phyloP scores from a whole-genome alignment of 2,888 invertebrate species.

The Salticus scenicus region DNA sequence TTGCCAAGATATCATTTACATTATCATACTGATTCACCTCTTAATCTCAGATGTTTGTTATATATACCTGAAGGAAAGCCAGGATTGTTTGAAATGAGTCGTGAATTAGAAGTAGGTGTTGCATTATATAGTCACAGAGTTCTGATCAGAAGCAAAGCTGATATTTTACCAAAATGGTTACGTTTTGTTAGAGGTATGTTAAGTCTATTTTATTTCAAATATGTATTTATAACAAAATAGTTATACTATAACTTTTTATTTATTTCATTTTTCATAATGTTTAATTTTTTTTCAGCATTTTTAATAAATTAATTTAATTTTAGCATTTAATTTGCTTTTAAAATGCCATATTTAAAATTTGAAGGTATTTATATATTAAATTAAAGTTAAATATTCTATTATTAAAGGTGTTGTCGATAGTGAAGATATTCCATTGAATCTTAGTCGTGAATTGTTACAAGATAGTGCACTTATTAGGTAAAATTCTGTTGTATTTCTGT shows the following conservation, averaged over 20 bases:
- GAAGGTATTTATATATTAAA: too few species aligned
- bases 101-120: slow-evolving; percentile 89
- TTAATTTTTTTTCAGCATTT: too few species aligned
- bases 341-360: too few species aligned
- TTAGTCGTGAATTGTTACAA: slow-evolving; percentile 95
- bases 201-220: too few species aligned
- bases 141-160: slow-evolving; percentile 92
- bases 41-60: slow-evolving; percentile 91
- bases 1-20: slow-evolving; percentile 91
- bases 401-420: slow-evolving; percentile 92
- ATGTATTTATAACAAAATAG: too few species aligned
- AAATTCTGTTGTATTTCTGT: neutral
- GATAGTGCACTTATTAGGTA: slow-evolving; percentile 89
- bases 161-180: slow-evolving; percentile 94
- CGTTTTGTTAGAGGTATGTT: slow-evolving; percentile 90
- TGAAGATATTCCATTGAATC: slow-evolving; percentile 97
- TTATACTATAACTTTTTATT: too few species aligned
- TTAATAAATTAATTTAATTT: too few species aligned
- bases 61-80: slow-evolving; percentile 97
- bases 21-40: slow-evolving; percentile 93
- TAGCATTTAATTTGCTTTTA: too few species aligned
- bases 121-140: slow-evolving; percentile 94
- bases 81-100: slow-evolving; percentile 90
- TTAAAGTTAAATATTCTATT: neutral
- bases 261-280: too few species aligned